These are phyloP conservation scores for Panulirus ornatus DNA, from an alignment of 1,140 invertebrate species.

Conservation along the genomic window DNA sequence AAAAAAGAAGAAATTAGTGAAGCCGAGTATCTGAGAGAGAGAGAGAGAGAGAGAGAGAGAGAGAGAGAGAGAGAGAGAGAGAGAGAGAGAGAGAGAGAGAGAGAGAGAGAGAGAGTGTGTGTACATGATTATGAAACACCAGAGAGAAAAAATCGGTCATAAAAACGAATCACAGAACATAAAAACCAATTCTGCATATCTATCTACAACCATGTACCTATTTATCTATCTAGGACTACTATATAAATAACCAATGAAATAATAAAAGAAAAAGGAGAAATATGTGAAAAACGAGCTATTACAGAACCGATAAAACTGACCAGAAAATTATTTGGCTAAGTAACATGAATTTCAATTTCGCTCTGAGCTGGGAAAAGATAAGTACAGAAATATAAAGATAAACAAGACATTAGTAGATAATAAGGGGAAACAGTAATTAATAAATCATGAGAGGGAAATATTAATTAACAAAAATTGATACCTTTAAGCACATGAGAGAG, in stretches of 20 bases:
- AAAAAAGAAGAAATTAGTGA: too few relatives aligned
- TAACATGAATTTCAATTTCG: too few relatives aligned
- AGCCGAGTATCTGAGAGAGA: background rate
- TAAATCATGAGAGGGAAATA: too few relatives aligned
- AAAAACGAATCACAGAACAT: background rate
- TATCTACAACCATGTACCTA: background rate
- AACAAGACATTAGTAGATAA: too few relatives aligned
- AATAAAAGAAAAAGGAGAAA: background rate
- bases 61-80: constrained; percentile 36
- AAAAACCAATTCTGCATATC: background rate
- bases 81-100: constrained; percentile 37
- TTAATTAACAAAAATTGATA: too few relatives aligned
- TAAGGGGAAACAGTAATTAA: too few relatives aligned
- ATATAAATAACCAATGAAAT: background rate
- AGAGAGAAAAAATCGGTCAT: background rate
- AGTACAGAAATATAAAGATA: too few relatives aligned
- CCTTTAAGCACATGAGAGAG: too few relatives aligned
- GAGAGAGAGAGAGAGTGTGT: constrained; percentile 17
- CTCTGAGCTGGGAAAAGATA: too few relatives aligned
- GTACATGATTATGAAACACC: background rate
- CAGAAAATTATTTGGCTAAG: too few relatives aligned
- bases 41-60: constrained; percentile 36
- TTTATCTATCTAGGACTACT: background rate
- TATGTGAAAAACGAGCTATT: too few relatives aligned
- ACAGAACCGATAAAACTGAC: background rate